Base-by-base conservation (phyloP, 2,113 vertebrate species). In the Phylloscopus trochilus region DNA sequence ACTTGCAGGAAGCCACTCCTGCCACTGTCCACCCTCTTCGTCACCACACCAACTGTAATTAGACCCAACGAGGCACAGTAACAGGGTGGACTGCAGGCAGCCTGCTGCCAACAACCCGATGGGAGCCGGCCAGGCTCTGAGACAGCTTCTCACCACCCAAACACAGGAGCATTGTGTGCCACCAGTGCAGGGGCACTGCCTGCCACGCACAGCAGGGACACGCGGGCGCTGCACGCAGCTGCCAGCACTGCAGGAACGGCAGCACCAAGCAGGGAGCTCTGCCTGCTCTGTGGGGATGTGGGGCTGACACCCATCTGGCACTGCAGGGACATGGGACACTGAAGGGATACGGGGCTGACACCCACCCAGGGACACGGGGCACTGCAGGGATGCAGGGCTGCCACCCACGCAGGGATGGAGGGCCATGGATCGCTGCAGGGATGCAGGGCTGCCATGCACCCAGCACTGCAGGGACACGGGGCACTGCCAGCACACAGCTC, bases 121-220 rank as follows among this genome's bases (percentile, higher is more conserved):
- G 73, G 69, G 93, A 76, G 86, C 56, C 9, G 3, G 86, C 70
- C 85, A 88, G 79, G 68, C 83, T 87, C 66, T 0, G 67, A 84
- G 72, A 47, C 70, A 74, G 92, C 87, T 90, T 91, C 94, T 88
- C 86, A 89, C 70, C 77, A 28, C 70, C 37, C 85, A 77, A 89
- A 96, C 94, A 97, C 87, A 80, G 90, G 52, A 39, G 55, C 91
- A 89, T 93, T 93, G 88, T 88, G 88, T 58, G 83, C 93, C 90
- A 92, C 28, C 72, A 92, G 53, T 35, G 76, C 64, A 62, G 74
- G 80, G 73, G 35, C 96, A 94, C 89, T 83, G 91, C 89, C 89
- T 80, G 76, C 95, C 83, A 88, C 0, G 9, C 73, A 93, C 13
- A 0, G 77, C 26, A 3, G 74, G 75, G 70, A 83, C 92, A 30